Percentiles rank a stretch among this genome's conserved stretches.
phyloP scores from a whole-genome alignment of 2,797 vertebrate species.

The Catharus ustulatus region DNA sequence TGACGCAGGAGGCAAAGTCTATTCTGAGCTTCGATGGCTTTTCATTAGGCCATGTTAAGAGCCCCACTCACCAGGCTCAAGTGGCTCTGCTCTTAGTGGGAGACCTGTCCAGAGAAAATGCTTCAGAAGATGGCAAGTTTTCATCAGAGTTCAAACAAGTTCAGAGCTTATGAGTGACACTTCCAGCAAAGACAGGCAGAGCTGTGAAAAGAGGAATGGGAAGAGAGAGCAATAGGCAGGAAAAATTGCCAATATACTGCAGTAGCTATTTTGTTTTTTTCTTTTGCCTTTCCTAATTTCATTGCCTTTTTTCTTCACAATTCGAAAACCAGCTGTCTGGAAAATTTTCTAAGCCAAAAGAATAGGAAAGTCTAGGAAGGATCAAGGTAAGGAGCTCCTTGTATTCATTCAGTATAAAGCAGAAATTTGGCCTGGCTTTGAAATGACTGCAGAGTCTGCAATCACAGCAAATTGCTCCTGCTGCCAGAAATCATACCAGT shows the following conservation, averaged over 20 bases:
- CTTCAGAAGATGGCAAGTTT: background rate
- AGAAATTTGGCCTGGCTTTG: background rate
- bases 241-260: background rate
- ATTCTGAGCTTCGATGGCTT: background rate
- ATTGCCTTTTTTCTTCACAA: background rate
- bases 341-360: background rate
- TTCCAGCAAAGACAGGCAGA: background rate
- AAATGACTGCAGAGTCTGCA: conserved; percentile 3
- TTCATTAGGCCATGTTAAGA: conserved; percentile 22
- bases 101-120: background rate
- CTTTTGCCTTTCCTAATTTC: background rate
- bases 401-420: background rate
- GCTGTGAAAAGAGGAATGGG: background rate
- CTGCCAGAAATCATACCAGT: background rate
- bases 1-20: conserved; percentile 23
- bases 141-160: background rate
- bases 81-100: background rate
- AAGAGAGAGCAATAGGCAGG: background rate
- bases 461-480: background rate
- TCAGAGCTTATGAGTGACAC: background rate
- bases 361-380: background rate
- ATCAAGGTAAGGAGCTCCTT: background rate
- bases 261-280: background rate
- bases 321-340: background rate
- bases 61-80: background rate